These are phyloP conservation scores for Ellobius talpinus DNA, from an alignment of 2,113 vertebrate species.

Conservation along the genomic window DNA sequence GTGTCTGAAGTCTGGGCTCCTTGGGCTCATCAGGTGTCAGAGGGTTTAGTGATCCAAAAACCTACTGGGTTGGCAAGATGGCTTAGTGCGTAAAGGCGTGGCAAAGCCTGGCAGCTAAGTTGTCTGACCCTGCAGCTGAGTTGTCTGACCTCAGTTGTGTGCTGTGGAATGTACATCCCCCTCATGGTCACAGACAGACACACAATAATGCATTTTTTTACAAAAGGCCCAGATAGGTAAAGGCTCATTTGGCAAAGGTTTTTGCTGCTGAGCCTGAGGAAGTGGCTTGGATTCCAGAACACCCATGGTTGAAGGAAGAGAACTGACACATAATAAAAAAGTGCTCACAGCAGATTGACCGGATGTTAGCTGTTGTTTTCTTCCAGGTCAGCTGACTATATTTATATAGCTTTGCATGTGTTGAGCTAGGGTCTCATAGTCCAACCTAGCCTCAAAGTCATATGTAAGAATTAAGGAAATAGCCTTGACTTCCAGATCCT, in stretches of 20 bases:
- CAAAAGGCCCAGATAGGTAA: background rate
- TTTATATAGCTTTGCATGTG: background rate
- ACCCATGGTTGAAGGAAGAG: background rate
- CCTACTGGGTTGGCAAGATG: background rate
- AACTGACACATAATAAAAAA: background rate
- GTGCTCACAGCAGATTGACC: background rate
- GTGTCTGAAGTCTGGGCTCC: background rate
- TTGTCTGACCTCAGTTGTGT: background rate
- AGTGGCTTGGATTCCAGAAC: background rate
- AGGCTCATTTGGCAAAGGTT: background rate
- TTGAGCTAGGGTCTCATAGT: background rate
- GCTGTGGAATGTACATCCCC: background rate
- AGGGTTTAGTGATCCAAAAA: background rate
- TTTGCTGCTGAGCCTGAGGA: background rate
- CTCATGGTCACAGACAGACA: background rate
- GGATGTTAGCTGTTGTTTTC: background rate
- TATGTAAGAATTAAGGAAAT: background rate
- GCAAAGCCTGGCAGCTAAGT: background rate
- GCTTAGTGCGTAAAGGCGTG: background rate
- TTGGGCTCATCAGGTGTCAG: background rate
- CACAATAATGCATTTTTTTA: background rate
- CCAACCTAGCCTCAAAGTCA: background rate
- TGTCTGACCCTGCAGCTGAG: background rate
- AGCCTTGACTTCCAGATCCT: background rate
- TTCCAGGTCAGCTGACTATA: background rate